A percentile compares a stretch with the other conserved stretches of the same genome.
Conservation (phyloP, 1,140 invertebrate species). For the Rhysida immarginata region DNA sequence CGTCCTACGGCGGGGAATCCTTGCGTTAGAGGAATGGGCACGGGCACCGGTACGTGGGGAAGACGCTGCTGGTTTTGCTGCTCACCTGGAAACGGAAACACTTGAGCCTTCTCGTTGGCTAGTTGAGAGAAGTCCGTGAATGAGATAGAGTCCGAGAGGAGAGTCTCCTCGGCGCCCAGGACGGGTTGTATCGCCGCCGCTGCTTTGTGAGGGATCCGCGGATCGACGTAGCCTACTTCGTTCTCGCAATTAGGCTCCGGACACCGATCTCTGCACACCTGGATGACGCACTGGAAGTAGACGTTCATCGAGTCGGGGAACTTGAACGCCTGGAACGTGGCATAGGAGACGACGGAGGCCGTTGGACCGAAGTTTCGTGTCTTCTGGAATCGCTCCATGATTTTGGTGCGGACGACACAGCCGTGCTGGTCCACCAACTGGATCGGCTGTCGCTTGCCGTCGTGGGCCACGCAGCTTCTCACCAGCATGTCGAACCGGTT, state of each 20-base stretch:
- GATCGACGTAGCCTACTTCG: neutral
- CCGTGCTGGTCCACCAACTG: conserved; percentile 82
- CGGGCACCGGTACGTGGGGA: conserved; percentile 10
- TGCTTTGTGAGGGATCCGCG: neutral
- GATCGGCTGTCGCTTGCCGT: conserved; percentile 72
- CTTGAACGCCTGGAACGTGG: conserved; percentile 92
- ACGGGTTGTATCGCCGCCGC: neutral
- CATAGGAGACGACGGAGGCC: conserved; percentile 82
- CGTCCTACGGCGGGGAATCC: conserved; percentile 44
- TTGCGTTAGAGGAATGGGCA: conserved; percentile 6
- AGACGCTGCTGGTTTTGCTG: neutral
- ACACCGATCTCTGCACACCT: conserved; percentile 84
- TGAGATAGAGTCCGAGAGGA: conserved; percentile 6
- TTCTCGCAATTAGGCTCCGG: conserved; percentile 67
- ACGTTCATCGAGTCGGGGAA: conserved; percentile 95
- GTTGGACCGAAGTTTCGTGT: conserved; percentile 89
- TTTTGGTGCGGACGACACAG: conserved; percentile 79
- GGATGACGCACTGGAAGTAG: conserved; percentile 91
- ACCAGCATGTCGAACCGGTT: conserved; percentile 92
- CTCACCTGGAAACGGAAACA: neutral
- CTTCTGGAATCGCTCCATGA: conserved; percentile 86
- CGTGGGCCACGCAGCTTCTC: conserved; percentile 82
- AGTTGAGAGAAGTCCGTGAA: conserved; percentile 1
- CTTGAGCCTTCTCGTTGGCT: neutral
- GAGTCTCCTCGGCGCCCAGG: neutral